These are phyloP conservation scores for Allacma fusca DNA, from an alignment of 2,888 invertebrate genomes.

Conservation along the genomic window DNA sequence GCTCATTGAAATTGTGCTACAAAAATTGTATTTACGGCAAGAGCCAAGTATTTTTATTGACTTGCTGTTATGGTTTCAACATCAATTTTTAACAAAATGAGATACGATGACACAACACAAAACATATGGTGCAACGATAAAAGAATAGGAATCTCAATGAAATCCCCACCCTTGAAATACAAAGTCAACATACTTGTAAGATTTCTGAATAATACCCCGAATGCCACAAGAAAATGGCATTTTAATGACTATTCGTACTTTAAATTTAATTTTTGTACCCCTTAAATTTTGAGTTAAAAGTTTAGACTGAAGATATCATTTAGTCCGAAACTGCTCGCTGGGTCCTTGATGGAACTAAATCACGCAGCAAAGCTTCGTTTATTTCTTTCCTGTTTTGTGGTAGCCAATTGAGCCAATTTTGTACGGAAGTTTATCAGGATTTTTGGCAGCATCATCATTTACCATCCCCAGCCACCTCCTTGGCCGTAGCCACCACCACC, in stretches of 20 bases:
- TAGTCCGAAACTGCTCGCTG: conserved; percentile 11
- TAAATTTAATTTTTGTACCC: conserved; percentile 16
- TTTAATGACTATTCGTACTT: conserved; percentile 44
- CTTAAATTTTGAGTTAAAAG: neutral
- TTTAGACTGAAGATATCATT: neutral
- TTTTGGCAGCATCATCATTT: conserved; percentile 18
- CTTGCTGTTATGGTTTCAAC: conserved; percentile 49
- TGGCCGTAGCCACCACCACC: conserved; percentile 34
- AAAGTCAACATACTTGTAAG: conserved; percentile 15
- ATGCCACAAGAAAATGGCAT: conserved; percentile 23
- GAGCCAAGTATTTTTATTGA: conserved; percentile 47
- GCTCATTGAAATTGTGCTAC: neutral
- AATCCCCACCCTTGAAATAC: neutral
- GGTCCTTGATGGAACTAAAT: conserved; percentile 29
- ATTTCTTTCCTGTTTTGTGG: neutral
- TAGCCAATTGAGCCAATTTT: conserved; percentile 23
- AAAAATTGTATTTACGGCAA: conserved; percentile 29
- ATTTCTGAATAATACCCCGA: conserved; percentile 39
- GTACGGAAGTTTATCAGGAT: conserved; percentile 17
- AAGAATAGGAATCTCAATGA: conserved; percentile 1
- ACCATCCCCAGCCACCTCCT: conserved; percentile 40
- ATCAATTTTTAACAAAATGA: conserved; percentile 40
- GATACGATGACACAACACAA: conserved; percentile 40
- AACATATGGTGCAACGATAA: conserved; percentile 11
- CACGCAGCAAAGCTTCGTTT: conserved; percentile 18